phyloP scores from a whole-genome alignment of 64 coral and sea anemone genomes.

The Montipora efflorescens region DNA sequence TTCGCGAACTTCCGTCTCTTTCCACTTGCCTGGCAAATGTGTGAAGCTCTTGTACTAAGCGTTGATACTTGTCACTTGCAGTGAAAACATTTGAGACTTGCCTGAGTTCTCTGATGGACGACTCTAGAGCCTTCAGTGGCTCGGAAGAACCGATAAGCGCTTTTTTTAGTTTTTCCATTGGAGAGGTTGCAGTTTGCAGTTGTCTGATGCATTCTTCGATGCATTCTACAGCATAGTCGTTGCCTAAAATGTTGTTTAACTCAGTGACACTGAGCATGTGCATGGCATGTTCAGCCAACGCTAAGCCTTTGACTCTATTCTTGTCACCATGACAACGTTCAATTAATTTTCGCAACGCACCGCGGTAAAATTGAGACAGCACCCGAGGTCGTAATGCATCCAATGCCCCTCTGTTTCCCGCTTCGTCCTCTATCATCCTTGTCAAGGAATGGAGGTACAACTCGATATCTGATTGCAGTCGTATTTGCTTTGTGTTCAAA shows the following conservation, averaged over 20 bases:
- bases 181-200: slow-evolving; percentile 71
- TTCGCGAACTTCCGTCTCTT: slow-evolving; percentile 25
- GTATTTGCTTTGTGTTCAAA: slow-evolving; percentile 59
- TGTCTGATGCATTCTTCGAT: slow-evolving; percentile 82
- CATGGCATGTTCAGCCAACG: slow-evolving; percentile 84
- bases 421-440: background rate
- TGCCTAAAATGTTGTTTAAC: slow-evolving; percentile 84
- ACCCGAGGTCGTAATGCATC: slow-evolving; percentile 7
- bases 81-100: slow-evolving; percentile 9
- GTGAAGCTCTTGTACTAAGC: slow-evolving; percentile 46
- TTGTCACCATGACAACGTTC: slow-evolving; percentile 63
- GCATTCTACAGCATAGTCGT: slow-evolving; percentile 71
- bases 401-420: slow-evolving; percentile 26
- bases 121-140: slow-evolving; percentile 32
- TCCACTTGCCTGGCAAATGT: slow-evolving; percentile 48
- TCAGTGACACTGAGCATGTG: slow-evolving; percentile 88
- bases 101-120: slow-evolving; percentile 12
- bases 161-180: slow-evolving; percentile 82
- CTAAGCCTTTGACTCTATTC: slow-evolving; percentile 69
- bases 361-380: slow-evolving; percentile 60
- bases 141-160: background rate
- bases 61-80: slow-evolving; percentile 46
- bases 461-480: slow-evolving; percentile 52
- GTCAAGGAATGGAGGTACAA: slow-evolving; percentile 39
- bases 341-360: slow-evolving; percentile 75